Evolutionary conservation across 2,797 vertebrate species (phyloP).

Genomic region (Masticophis lateralis): DNA sequence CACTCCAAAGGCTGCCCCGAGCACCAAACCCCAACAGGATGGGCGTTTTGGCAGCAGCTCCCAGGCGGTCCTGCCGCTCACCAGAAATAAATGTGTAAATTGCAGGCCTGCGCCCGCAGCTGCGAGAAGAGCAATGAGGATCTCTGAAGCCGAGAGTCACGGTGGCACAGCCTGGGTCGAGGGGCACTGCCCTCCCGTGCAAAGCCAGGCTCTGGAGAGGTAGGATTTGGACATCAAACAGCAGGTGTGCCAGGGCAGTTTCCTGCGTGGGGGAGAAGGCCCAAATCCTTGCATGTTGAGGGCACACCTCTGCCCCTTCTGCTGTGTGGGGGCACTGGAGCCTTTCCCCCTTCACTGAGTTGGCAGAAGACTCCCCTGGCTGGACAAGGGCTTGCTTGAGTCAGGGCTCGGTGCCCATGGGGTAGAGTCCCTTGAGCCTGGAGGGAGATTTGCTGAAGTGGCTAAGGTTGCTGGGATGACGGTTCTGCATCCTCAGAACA

Average conservation of each 20-base stretch:
- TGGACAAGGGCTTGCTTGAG: not conserved
- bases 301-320: not conserved
- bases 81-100: not conserved
- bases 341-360: not conserved
- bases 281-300: not conserved
- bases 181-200: not conserved
- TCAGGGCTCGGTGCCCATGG: not conserved
- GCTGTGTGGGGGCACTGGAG: not conserved
- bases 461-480: not conserved
- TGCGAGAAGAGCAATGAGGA: accelerated
- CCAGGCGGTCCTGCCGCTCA: accelerated
- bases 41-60: constrained; percentile 1
- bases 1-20: not conserved
- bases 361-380: not conserved
- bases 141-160: not conserved
- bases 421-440: not conserved
- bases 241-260: not conserved
- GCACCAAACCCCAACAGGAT: not conserved
- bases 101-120: not conserved
- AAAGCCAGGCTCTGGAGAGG: not conserved
- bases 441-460: not conserved
- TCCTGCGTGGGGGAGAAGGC: not conserved
- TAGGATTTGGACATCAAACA: not conserved
- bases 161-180: not conserved
- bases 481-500: not conserved